Evolutionary conservation across 2,113 vertebrate genomes (phyloP).

Genomic region (Loxodonta africana): DNA sequence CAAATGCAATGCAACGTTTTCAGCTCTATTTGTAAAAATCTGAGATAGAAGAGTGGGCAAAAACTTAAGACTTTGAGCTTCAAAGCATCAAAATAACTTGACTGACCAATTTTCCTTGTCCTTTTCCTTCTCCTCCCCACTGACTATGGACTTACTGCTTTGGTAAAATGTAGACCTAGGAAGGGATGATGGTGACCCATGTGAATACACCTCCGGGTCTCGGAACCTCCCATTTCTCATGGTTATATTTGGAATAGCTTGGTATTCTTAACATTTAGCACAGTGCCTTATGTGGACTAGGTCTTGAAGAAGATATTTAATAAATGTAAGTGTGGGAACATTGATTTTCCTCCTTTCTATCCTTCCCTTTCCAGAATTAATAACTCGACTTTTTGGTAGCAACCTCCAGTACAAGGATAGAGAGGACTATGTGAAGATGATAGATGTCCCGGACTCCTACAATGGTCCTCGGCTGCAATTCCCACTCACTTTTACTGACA

Average conservation of each 20-base stretch:
- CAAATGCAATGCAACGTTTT: slow-evolving; percentile 43
- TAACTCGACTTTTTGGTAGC: slow-evolving; percentile 79
- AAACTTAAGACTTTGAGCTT: slow-evolving; percentile 44
- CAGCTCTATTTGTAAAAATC: slow-evolving; percentile 42
- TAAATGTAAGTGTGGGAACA: slow-evolving; percentile 42
- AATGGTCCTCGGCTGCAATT: slow-evolving; percentile 94
- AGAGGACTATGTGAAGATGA: slow-evolving; percentile 88
- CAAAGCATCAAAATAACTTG: slow-evolving; percentile 25
- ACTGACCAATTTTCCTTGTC: slow-evolving; percentile 24
- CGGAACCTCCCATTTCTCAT: slow-evolving; percentile 49
- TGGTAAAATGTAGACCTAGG: not conserved
- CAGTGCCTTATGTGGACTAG: not conserved
- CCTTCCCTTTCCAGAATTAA: slow-evolving; percentile 88
- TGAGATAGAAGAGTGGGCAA: slow-evolving; percentile 30
- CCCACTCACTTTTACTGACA: slow-evolving; percentile 92
- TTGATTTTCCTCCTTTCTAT: slow-evolving; percentile 86
- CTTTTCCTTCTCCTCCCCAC: not conserved
- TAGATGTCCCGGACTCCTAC: slow-evolving; percentile 93
- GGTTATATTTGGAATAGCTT: not conserved
- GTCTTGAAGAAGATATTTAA: slow-evolving; percentile 35
- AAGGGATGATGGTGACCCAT: slow-evolving; percentile 4
- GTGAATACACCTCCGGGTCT: slow-evolving; percentile 4
- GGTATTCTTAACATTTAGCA: slow-evolving; percentile 15
- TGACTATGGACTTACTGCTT: slow-evolving; percentile 28
- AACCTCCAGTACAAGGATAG: slow-evolving; percentile 64